Base-by-base conservation (phyloP, 2,888 invertebrate species). In the Dinocampus coccinellae region DNA sequence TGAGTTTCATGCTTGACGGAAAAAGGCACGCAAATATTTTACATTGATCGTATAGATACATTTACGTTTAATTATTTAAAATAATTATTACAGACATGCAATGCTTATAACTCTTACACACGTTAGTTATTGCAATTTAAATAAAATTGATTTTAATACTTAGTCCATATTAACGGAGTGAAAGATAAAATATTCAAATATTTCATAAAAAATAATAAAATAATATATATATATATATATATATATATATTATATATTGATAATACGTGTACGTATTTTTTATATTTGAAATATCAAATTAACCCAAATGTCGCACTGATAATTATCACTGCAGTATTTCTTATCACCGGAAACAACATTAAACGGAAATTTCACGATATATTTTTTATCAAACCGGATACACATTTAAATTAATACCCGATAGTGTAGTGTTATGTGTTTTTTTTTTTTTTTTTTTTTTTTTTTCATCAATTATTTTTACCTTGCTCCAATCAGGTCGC, bases 401-500 rank as follows among this genome's bases (percentile, higher is more conserved):
- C 1, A 6, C 16, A 0, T 0, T n/a, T n/a, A n/a, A n/a, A n/a
- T n/a, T n/a, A n/a, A 3, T 3, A 16, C 1, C 16, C 16, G 7
- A n/a, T 20, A 3, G 34, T 29, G 1, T 34, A 16, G 7, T 39
- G 10, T 47, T 52, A 20, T 52, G 11, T 1, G 16, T 53, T 13
- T 47, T 36, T 24, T 57, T n/a, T n/a, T n/a, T n/a, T n/a, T n/a
- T n/a, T n/a, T n/a, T n/a, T n/a, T n/a, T n/a, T n/a, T n/a, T n/a
- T n/a, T n/a, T n/a, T n/a, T 29, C 3, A 29, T 29, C 7, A 29
- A 4, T 29, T 47, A n/a, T 20, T 71, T 85, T 88, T 85, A 92
- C 93, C 90, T 93, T 93, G 74, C 92, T 90, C 90, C 93, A 93
- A 77, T 91, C 90, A 61, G 93, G 92, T 76, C 91, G 89, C 69